Percentiles rank a stretch among this genome's conserved stretches.
phyloP scores from a whole-genome alignment of 2,888 invertebrate genomes.

The Drosophila sordidula region DNA sequence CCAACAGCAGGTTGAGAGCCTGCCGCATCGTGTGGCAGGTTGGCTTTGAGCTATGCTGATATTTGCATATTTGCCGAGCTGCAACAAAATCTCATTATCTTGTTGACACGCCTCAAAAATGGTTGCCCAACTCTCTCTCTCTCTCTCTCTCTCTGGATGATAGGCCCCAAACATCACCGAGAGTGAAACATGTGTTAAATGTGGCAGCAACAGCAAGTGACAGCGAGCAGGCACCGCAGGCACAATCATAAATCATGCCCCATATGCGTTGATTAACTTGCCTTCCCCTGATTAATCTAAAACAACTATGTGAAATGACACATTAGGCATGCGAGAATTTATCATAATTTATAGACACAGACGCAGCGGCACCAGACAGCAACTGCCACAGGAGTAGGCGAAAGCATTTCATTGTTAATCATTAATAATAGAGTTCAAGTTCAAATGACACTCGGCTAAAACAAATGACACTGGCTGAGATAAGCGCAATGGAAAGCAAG shows the following conservation, averaged over 20 bases:
- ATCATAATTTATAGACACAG: conserved; percentile 64
- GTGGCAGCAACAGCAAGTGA: conserved; percentile 22
- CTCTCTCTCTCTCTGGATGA: background rate
- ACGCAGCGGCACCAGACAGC: conserved; percentile 21
- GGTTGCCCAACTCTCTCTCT: conserved; percentile 2
- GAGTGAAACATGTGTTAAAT: conserved; percentile 46
- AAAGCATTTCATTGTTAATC: conserved; percentile 41
- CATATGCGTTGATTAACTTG: conserved; percentile 63
- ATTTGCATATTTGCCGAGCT: conserved; percentile 57
- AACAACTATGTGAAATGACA: conserved; percentile 52
- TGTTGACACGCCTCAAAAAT: conserved; percentile 68
- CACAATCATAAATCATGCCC: conserved; percentile 59
- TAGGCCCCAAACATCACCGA: conserved; percentile 4
- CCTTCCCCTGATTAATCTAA: conserved; percentile 49
- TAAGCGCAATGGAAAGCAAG: background rate
- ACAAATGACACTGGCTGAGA: background rate
- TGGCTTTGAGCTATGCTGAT: conserved; percentile 47
- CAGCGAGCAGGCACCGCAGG: conserved; percentile 2
- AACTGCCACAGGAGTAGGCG: conserved; percentile 26
- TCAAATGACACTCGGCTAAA: conserved; percentile 29
- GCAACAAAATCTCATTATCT: conserved; percentile 68
- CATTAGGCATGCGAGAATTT: conserved; percentile 50
- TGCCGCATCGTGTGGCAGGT: conserved; percentile 45
- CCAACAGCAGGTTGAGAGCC: conserved; percentile 11
- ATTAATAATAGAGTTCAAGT: conserved; percentile 60